phyloP scores from a whole-genome alignment of 1,140 invertebrate genomes.

The Trichoplusia ni region DNA sequence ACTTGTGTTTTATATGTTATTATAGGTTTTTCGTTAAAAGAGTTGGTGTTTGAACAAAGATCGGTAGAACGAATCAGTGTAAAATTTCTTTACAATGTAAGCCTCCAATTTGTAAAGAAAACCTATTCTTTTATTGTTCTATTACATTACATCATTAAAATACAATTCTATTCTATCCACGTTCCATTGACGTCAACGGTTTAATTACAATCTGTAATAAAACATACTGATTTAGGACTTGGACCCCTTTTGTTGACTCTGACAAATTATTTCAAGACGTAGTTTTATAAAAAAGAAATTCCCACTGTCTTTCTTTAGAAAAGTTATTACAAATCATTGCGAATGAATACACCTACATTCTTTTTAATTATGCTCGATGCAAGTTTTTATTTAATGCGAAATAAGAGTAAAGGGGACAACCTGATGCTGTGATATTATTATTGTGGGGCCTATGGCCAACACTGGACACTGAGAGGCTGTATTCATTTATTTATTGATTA shows the following conservation, averaged over 20 bases:
- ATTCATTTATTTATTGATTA: too few relatives aligned
- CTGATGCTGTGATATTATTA: too few relatives aligned
- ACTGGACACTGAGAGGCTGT: too few relatives aligned
- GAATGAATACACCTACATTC: too few relatives aligned
- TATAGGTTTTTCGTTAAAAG: too few relatives aligned
- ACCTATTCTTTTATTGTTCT: constrained; percentile 18
- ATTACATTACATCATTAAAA: background rate
- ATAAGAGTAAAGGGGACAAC: too few relatives aligned
- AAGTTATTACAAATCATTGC: too few relatives aligned
- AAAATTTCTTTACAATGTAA: background rate
- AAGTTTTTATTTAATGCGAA: too few relatives aligned
- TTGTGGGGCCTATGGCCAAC: too few relatives aligned
- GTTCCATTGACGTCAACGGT: constrained; percentile 9
- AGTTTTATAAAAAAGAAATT: too few relatives aligned
- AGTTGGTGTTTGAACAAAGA: background rate
- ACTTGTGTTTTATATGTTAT: background rate
- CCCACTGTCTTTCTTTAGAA: too few relatives aligned
- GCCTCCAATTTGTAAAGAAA: constrained; percentile 5
- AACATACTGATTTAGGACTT: background rate
- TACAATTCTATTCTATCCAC: constrained; percentile 5
- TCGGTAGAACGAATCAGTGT: background rate
- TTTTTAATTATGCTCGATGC: too few relatives aligned
- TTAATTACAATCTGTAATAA: constrained; percentile 18
- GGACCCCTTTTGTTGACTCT: constrained; percentile 3
- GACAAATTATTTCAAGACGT: background rate